Base-by-base conservation (phyloP, 2,797 vertebrate genomes). In the Carapus acus region DNA sequence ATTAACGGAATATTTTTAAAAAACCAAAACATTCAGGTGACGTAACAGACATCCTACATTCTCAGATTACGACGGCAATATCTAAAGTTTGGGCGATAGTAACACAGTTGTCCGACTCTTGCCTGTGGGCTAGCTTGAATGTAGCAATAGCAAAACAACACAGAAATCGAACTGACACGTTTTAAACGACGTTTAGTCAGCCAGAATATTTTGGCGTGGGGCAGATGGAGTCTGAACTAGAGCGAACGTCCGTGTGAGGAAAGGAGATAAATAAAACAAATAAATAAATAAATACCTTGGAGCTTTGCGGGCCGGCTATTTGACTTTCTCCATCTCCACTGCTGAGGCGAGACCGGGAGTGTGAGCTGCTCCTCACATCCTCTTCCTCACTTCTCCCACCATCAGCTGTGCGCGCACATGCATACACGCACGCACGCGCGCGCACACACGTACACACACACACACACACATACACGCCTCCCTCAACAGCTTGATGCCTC, bases 261-360 rank as follows among this genome's bases (percentile, higher is more conserved):
- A 7, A 15, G 11, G 13, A 36, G 4, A 7, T 15, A 15, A 15
- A 15, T 13, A 33, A 33, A 18, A 17, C 12, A 18, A 19, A 29
- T 33, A 27, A 43, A 3, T 49, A 4, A 39, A 62, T 43, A 74
- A 69, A 73, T 83, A 85, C 80, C 81, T 80, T 49, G 1, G 8
- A 39, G 17, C 16, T 7, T 12, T 13, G 60, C 67, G 53, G 69
- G 36, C 56, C 14, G 12, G n/a, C 54, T 46, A 33, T 34, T 62
- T 55, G 1, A n/a, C 21, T 60, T 14, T 49, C 54, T 81, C 74
- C 83, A 83, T 81, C 63, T 67, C 54, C 46, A 56, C 59, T 16
- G 48, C 48, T 22, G 61, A 40, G 49, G 62, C 55, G 48, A 67
- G 57, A 44, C 58, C 34, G 34, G 3, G 13, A 33, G 31, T 4